Conservation (phyloP, 2,113 vertebrate genomes). For the Carettochelys insculpta region DNA sequence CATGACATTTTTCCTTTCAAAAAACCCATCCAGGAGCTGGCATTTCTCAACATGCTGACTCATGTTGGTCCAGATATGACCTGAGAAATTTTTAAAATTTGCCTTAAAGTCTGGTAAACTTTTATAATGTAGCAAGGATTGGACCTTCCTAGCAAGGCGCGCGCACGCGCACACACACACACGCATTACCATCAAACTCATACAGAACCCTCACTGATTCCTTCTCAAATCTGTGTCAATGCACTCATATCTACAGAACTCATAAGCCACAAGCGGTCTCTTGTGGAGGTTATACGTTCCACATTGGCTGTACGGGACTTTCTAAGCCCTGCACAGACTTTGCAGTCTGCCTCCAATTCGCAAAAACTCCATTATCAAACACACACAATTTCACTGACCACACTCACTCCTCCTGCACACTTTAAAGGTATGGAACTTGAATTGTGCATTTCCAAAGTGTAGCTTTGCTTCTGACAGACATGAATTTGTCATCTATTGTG, state of each 20-base stretch:
- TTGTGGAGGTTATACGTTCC: background rate
- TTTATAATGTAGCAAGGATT: background rate
- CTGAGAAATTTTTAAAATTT: background rate
- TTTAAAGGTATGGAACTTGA: background rate
- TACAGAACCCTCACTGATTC: background rate
- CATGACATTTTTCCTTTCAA: background rate
- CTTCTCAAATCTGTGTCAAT: background rate
- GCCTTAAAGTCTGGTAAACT: background rate
- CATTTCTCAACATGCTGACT: background rate
- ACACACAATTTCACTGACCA: background rate
- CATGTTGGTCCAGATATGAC: background rate
- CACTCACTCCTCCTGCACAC: background rate
- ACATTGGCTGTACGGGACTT: background rate
- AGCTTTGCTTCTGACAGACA: background rate
- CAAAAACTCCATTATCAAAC: background rate
- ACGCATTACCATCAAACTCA: background rate
- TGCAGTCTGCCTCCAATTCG: background rate
- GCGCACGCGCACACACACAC: too few species aligned
- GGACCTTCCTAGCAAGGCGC: background rate
- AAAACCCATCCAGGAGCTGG: background rate
- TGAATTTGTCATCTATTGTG: background rate
- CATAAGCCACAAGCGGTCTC: too few species aligned
- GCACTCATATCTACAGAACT: fast-evolving
- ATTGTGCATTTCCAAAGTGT: background rate
- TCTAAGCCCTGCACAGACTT: background rate